A percentile compares a stretch with the other conserved stretches of the same genome.
phyloP scores from a whole-genome alignment of 2,797 vertebrate genomes.

The Callimico goeldii region DNA sequence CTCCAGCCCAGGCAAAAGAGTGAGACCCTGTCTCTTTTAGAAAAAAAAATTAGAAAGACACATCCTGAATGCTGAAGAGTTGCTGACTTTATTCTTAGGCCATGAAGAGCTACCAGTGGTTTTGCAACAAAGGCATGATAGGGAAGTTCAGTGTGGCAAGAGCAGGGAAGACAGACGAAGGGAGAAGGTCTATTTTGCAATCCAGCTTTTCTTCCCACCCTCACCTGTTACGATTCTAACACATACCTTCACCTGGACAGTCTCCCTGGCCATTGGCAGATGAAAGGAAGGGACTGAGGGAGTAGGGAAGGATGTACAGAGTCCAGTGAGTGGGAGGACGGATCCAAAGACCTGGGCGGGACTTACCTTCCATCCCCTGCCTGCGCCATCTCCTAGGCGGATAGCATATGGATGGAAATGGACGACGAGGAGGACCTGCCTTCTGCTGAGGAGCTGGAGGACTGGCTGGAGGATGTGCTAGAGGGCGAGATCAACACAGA shows the following conservation, averaged over 20 bases:
- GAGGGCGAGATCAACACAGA: constrained; percentile 92
- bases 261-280: not conserved
- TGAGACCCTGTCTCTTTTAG: not conserved
- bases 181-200: not conserved
- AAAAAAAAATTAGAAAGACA: not conserved
- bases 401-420: constrained; percentile 97
- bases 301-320: not conserved
- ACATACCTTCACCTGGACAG: not conserved
- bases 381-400: constrained; percentile 84
- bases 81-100: not conserved
- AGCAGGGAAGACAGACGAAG: not conserved
- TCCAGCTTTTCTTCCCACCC: not conserved
- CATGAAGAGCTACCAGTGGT: not conserved
- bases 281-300: not conserved
- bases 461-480: constrained; percentile 94
- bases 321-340: not conserved
- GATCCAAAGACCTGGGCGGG: not conserved
- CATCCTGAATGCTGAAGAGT: not conserved
- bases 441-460: constrained; percentile 90
- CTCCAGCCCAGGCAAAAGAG: not conserved
- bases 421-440: constrained; percentile 93
- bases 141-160: not conserved
- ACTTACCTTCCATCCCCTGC: not conserved
- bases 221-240: not conserved
- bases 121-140: not conserved